A percentile compares a stretch with the other conserved stretches of the same genome.
Conservation (phyloP, 2,888 invertebrate species). For the Microctonus hyperodae region DNA sequence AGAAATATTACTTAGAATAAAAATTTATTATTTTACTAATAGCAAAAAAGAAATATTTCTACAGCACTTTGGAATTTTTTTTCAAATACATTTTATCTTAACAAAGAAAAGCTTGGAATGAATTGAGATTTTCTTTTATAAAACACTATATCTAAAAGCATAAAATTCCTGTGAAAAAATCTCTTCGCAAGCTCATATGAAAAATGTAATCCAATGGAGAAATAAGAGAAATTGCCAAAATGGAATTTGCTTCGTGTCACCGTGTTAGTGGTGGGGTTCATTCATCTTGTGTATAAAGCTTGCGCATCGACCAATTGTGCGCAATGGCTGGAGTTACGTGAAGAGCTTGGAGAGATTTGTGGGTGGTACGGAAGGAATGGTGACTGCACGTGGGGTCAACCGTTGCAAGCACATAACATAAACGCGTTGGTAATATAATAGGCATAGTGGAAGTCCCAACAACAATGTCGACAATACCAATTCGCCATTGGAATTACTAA, state of each 20-base stretch:
- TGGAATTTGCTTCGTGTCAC: constrained; percentile 12
- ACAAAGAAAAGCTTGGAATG: not conserved
- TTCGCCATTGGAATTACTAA: constrained; percentile 2
- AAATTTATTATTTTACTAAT: no score
- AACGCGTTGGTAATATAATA: constrained; percentile 7
- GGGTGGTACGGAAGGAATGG: not conserved
- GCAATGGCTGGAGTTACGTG: not conserved
- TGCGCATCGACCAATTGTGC: constrained; percentile 2
- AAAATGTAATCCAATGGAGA: not conserved
- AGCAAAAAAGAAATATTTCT: not conserved
- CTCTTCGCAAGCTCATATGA: not conserved
- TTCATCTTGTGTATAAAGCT: constrained; percentile 4
- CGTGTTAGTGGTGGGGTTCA: not conserved
- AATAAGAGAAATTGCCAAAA: constrained; percentile 3
- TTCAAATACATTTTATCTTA: no score
- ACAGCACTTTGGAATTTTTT: no score
- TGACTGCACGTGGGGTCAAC: not conserved
- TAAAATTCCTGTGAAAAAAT: not conserved
- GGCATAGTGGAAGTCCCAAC: not conserved
- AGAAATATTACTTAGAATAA: no score
- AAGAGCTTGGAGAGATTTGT: not conserved
- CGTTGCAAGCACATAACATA: not conserved
- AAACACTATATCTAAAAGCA: not conserved
- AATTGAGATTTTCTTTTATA: not conserved
- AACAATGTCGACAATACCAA: not conserved